Percentiles rank a stretch among this genome's conserved stretches.
Evolutionary conservation across 2,888 invertebrate species (phyloP).

Genomic region (Dichetophora obliterata): DNA sequence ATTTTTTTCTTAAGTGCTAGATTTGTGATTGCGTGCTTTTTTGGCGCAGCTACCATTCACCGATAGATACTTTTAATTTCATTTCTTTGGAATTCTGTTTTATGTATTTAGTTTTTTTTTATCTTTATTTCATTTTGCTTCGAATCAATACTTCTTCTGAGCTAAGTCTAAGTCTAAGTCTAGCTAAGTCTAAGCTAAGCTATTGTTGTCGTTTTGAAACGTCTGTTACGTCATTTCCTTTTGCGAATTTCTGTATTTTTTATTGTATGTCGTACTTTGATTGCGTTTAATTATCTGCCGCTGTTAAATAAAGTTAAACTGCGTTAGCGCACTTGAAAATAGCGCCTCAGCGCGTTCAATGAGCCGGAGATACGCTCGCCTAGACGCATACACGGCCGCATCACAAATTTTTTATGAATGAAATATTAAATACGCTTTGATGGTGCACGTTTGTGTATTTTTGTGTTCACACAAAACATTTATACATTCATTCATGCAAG

Average conservation of each 20-base stretch:
- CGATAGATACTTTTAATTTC: too few species aligned
- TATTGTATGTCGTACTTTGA: constrained; percentile 7
- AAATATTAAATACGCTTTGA: background rate
- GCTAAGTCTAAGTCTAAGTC: too few species aligned
- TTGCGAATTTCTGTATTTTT: background rate
- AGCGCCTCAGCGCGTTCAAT: background rate
- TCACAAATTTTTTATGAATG: constrained; percentile 21
- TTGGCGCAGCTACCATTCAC: too few species aligned
- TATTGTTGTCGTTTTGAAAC: constrained; percentile 7
- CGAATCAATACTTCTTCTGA: constrained; percentile 12
- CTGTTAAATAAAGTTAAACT: background rate
- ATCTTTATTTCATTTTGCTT: constrained; percentile 16
- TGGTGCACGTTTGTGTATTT: background rate
- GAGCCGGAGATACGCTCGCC: constrained; percentile 15
- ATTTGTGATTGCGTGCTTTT: too few species aligned
- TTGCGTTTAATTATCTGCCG: constrained; percentile 11
- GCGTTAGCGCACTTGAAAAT: background rate
- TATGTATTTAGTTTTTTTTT: background rate
- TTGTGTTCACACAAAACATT: background rate
- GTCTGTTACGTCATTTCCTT: constrained; percentile 30
- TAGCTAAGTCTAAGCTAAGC: too few species aligned
- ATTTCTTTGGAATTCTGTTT: too few species aligned
- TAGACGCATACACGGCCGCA: background rate
- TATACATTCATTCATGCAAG: background rate
- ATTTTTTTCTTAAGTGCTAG: too few species aligned